Base-by-base conservation (phyloP, 1,140 invertebrate species). In the Eriosoma lanigerum region DNA sequence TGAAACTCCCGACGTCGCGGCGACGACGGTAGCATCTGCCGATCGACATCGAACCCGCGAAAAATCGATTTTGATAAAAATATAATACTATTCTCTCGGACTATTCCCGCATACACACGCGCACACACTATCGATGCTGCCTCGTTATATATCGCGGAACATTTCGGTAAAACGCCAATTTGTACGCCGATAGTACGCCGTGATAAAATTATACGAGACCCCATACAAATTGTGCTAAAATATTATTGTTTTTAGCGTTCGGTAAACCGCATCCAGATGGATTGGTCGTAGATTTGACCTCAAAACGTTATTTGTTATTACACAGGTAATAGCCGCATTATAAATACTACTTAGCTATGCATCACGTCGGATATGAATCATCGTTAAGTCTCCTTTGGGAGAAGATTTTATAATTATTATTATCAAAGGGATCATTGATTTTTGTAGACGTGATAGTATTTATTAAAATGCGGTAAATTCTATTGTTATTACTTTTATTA, bases 341-440 rank as follows among this genome's bases (percentile, higher is more conserved):
- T 66, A 46, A 68, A 68, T 68, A 46, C 44, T 10, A 48, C 46
- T 68, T 68, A 13, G 19, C 38, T 8, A 48, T 24, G 21, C 21
- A 46, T 46, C 12, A 0, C 38, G 19, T 5, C 3, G 62, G n/a
- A 29, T 62, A n/a, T n/a, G n/a, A n/a, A n/a, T n/a, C 38, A 46
- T 44, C 8, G 15, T 9, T 21, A 21, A n/a, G 64, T 68, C 64
- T 68, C 44, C 5, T n/a, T n/a, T 1, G 64, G 64, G 38, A 17
- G 24, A 68, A 68, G 44, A n/a, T 48, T 46, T 68, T 21, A 26
- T 68, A 68, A 68, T 68, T 48, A n/a, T n/a, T n/a, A n/a, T n/a
- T n/a, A n/a, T n/a, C n/a, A 38, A 24, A 46, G 13, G 44, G 38
- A 68, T 68, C 21, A 19, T 9, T 10, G 26, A n/a, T n/a, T n/a